Conservation (phyloP, 2,797 vertebrate genomes). For the Yasuhikotakia modesta region DNA sequence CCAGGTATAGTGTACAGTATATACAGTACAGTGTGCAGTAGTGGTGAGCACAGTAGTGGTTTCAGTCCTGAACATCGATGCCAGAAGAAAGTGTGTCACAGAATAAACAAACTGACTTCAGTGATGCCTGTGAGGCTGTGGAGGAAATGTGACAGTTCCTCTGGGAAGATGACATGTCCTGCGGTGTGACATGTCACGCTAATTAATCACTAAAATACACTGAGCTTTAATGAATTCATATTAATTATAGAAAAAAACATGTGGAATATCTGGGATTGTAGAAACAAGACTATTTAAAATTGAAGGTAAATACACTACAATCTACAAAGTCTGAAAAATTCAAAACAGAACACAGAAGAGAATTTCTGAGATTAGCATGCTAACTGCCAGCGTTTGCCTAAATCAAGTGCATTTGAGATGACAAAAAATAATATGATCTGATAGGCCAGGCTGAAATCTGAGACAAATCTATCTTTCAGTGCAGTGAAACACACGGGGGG, state of each 20-base stretch:
- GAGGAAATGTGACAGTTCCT: too few relatives aligned
- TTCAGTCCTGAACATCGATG: too few relatives aligned
- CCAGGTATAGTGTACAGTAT: too few relatives aligned
- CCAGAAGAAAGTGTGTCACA: too few relatives aligned
- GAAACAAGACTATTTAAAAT: background rate
- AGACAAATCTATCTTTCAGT: slow-evolving; percentile 21
- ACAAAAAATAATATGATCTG: background rate
- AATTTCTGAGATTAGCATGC: background rate
- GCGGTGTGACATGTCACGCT: background rate
- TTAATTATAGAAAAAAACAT: background rate
- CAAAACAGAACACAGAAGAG: background rate
- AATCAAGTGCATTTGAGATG: slow-evolving; percentile 2
- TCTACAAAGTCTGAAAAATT: too few relatives aligned
- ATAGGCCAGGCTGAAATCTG: slow-evolving; percentile 1
- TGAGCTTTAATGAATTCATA: background rate
- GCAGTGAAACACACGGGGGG: background rate
- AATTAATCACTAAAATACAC: background rate
- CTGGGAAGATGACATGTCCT: background rate
- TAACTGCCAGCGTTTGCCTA: background rate
- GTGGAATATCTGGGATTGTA: background rate
- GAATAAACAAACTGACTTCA: too few relatives aligned
- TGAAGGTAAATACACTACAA: too few relatives aligned
- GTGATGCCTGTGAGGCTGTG: too few relatives aligned
- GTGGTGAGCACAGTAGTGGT: too few relatives aligned
- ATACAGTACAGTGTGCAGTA: too few relatives aligned